Evolutionary conservation across 2,113 vertebrate species (phyloP).

Genomic region (Mungos mungo): DNA sequence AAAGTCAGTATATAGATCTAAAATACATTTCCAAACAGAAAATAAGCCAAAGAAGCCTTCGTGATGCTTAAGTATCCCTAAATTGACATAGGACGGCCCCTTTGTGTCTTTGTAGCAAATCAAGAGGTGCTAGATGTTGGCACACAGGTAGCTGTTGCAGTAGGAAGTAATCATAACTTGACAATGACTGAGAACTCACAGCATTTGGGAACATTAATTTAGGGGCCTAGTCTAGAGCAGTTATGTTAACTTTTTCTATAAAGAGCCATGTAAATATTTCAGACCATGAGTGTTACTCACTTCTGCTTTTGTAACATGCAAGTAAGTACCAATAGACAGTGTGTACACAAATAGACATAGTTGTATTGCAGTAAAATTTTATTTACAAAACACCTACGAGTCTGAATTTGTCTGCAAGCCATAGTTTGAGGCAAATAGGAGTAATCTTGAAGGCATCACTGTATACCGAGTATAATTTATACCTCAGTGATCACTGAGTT

Average conservation of each 20-base stretch:
- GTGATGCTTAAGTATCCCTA: not conserved
- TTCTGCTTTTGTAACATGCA: not conserved
- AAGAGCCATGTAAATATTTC: not conserved
- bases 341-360: not conserved
- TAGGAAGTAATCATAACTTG: not conserved
- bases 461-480: not conserved
- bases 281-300: not conserved
- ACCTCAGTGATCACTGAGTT: not conserved
- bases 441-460: not conserved
- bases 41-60: not conserved
- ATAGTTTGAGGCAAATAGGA: not conserved
- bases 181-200: not conserved
- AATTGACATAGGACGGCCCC: not conserved
- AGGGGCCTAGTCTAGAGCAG: not conserved
- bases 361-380: not conserved
- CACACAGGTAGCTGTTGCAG: not conserved
- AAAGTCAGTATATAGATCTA: not conserved
- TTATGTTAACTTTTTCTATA: not conserved
- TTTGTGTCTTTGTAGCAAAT: not conserved
- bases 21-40: not conserved
- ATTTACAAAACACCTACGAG: not conserved
- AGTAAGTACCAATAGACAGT: not conserved
- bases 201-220: not conserved
- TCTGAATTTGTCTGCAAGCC: not conserved
- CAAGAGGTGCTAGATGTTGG: not conserved